Base-by-base conservation (phyloP, 2,113 vertebrate genomes). In the Thamnaconus septentrionalis region DNA sequence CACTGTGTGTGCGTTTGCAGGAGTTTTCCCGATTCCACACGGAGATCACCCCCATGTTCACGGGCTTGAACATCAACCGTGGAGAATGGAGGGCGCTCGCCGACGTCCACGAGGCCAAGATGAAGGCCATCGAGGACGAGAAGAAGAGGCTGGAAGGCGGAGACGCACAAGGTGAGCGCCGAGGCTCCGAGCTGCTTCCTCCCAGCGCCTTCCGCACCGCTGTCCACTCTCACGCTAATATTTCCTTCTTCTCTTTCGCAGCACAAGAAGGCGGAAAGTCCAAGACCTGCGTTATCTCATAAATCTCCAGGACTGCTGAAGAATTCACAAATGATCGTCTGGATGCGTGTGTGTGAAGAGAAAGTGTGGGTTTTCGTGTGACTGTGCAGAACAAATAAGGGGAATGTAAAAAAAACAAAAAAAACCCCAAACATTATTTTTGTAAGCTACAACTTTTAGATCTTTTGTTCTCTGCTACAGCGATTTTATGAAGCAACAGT, bases 21-120 rank as follows among this genome's bases (percentile, higher is more conserved):
- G 95, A 96, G 88, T 97, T 97, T 80, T 90, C 95, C 0, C 91
- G 94, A 62, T 96, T 97, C 87, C 95, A 97, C 80, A 91, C 86
- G 69, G 96, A 98, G 90, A 96, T 96, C 83, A 90, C 71, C 41
- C 94, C 96, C 39, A 96, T 96, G 95, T 92, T 93, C 57, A 88
- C 86, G 2, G 95, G 95, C 12, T 87, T 98, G 81, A 93, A 93
- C 68, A 94, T 90, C 78, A 97, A 97, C 88, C 92, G 94, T 43
- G 72, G 81, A 40, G 86, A 96, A 63, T 96, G 95, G 95, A 95
- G 91, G 83, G 87, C 92, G n/a, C 89, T 91, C 50, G 95, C 95
- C 8, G 94, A 98, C 54, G 86, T 92, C 47, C 92, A 96, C 3
- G 93, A 94, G 4, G 94, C 90, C 59, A 97, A 96, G 83, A 81